These are phyloP conservation scores for Hyles vespertilio DNA, from an alignment of 1,140 invertebrate genomes.

Conservation along the genomic window DNA sequence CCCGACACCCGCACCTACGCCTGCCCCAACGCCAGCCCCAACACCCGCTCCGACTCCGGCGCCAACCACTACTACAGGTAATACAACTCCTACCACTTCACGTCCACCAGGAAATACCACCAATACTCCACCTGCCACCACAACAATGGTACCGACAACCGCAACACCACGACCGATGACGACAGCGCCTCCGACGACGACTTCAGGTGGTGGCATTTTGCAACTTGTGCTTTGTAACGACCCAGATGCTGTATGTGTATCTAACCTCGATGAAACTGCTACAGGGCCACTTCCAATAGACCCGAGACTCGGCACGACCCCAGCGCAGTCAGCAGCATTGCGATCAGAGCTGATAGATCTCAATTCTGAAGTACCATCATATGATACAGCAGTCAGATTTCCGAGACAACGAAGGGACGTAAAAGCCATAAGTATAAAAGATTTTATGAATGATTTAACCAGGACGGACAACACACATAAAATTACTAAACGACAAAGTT, in stretches of 20 bases:
- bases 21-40: too few relatives aligned
- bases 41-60: too few relatives aligned
- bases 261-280: slow-evolving; percentile 59
- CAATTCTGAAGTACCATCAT: slow-evolving; percentile 40
- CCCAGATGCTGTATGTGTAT: slow-evolving; percentile 55
- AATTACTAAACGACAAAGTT: slow-evolving; percentile 60
- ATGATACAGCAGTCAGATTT: slow-evolving; percentile 50
- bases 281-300: slow-evolving; percentile 58
- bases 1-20: too few relatives aligned
- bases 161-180: slow-evolving; percentile 5
- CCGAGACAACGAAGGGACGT: slow-evolving; percentile 49
- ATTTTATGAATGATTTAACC: slow-evolving; percentile 16
- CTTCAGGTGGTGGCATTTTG: slow-evolving; percentile 41
- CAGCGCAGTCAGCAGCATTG: slow-evolving; percentile 41
- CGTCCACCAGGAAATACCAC: slow-evolving; percentile 1
- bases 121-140: not conserved
- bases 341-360: slow-evolving; percentile 51
- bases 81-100: too few relatives aligned
- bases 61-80: too few relatives aligned
- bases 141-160: slow-evolving; percentile 21
- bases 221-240: slow-evolving; percentile 52
- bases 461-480: slow-evolving; percentile 29
- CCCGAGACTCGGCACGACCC: slow-evolving; percentile 59
- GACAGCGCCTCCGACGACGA: slow-evolving; percentile 22
- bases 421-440: slow-evolving; percentile 18